Base-by-base conservation (phyloP, 1,140 invertebrate genomes). In the Trichogramma pretiosum region DNA sequence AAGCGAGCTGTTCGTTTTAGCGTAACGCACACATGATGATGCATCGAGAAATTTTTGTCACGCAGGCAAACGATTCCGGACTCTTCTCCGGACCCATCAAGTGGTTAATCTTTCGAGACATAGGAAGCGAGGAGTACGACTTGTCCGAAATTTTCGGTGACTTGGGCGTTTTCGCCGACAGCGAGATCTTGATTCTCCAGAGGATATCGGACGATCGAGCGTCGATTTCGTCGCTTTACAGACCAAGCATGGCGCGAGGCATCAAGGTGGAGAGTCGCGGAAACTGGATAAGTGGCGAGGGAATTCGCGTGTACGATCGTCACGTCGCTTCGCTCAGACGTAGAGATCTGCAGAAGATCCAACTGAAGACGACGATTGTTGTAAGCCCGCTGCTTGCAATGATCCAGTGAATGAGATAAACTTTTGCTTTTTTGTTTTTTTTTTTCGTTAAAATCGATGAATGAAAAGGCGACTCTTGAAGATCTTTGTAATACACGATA, bases 41-140 rank as follows among this genome's bases (percentile, higher is more conserved):
- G n/a, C n/a, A n/a, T n/a, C n/a, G n/a, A n/a, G n/a, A n/a, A n/a
- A n/a, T 36, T 17, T 45, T 35, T 24, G 8, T 26, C 4, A 10
- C 28, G 35, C 18, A 68, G 65, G 64, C 57, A 14, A 59, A 64
- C 42, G 19, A 21, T 0, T 61, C 17, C 9, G 50, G 5, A 28
- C 38, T 59, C 48, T 63, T 68, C 38, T 14, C 52, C 2, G 61
- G 56, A 2, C 65, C 65, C 8, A 36, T 36, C 0, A 66, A 54
- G n/a, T 68, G 65, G 65, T 28, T 66, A 5, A 38, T 67, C 5
- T 23, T 66, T 2, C 57, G 55, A 44, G 53, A 67, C 41, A 33
- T 23, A 3, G 40, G 48, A 5, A 19, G 2, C 2, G 21, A 19
- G 5, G 19, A 45, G 1, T 33, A 55, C 2, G 34, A 51, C 7